Percentiles rank a stretch among this genome's conserved stretches.
Evolutionary conservation across 30 jellyfish, hydroid and myxozoan species (phyloP).

Genomic region (Calvadosia cruxmelitensis): DNA sequence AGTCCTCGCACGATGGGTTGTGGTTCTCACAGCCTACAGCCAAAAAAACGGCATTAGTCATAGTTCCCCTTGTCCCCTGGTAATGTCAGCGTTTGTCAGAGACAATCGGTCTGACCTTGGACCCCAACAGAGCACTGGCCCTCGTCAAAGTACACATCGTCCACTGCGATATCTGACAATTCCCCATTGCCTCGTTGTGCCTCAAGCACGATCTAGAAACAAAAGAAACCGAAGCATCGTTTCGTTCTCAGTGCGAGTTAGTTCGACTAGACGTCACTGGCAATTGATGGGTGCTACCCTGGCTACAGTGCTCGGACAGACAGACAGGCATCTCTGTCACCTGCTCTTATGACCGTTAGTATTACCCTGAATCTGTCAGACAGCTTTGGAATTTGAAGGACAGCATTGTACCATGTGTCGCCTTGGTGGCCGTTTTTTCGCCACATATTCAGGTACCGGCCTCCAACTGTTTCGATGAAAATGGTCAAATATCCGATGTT

Average conservation of each 20-base stretch:
- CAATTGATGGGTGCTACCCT: too few species aligned
- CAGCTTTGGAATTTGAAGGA: not conserved
- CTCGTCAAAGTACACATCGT: not conserved
- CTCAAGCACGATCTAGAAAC: not conserved
- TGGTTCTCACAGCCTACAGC: constrained; percentile 36
- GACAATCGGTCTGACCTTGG: not conserved
- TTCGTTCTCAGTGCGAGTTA: too few species aligned
- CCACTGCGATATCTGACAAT: not conserved
- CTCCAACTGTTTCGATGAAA: constrained; percentile 2
- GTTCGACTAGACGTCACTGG: too few species aligned
- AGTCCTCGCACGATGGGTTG: constrained; percentile 36
- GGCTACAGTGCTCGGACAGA: too few species aligned
- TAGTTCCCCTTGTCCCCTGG: too few species aligned
- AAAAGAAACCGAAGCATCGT: too few species aligned
- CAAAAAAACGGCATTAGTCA: not conserved
- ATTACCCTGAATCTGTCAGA: not conserved
- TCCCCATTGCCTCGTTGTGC: constrained; percentile 1
- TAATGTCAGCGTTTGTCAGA: too few species aligned
- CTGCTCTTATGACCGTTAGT: too few species aligned
- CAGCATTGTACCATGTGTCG: not conserved
- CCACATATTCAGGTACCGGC: not conserved
- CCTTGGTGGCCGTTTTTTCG: not conserved
- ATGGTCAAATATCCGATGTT: constrained; percentile 24
- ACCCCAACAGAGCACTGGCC: not conserved
- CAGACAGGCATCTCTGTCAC: too few species aligned